Conservation (phyloP, 2,888 invertebrate genomes). For the Hirtodrosophila confusa region DNA sequence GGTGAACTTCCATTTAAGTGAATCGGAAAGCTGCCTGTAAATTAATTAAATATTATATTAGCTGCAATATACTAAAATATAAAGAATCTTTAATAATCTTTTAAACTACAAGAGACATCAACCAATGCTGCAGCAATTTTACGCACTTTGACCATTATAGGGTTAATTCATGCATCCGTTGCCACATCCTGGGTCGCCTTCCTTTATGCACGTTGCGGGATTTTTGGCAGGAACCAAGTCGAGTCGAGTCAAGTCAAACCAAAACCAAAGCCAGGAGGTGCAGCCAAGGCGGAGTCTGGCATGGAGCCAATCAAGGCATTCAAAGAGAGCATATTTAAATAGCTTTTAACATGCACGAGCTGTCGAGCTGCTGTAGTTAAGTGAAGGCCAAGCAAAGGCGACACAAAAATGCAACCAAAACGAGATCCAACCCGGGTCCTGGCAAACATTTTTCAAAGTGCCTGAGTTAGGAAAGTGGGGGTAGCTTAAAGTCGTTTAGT, state of each 20-base stretch:
- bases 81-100: no score
- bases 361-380: slow-evolving; percentile 72
- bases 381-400: slow-evolving; percentile 73
- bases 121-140: slow-evolving; percentile 4
- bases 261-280: slow-evolving; percentile 26
- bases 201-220: slow-evolving; percentile 24
- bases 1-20: no score
- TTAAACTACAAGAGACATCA: background rate
- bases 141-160: slow-evolving; percentile 37
- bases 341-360: slow-evolving; percentile 78
- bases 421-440: slow-evolving; percentile 23
- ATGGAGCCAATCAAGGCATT: slow-evolving; percentile 75
- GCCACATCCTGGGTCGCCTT: background rate
- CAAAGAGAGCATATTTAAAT: slow-evolving; percentile 80
- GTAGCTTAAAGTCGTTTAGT: slow-evolving; percentile 67
- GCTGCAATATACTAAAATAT: no score
- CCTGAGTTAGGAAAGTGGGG: background rate
- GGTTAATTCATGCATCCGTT: slow-evolving; percentile 55
- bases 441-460: slow-evolving; percentile 59
- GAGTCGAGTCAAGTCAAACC: slow-evolving; percentile 17
- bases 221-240: slow-evolving; percentile 37
- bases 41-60: no score
- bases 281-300: slow-evolving; percentile 33
- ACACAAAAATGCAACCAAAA: slow-evolving; percentile 70
- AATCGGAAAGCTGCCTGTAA: no score